Evolutionary conservation across 2,113 vertebrate genomes (phyloP), one percentile per base, ranked within the genome.

Genomic region (Pteronura brasiliensis): DNA sequence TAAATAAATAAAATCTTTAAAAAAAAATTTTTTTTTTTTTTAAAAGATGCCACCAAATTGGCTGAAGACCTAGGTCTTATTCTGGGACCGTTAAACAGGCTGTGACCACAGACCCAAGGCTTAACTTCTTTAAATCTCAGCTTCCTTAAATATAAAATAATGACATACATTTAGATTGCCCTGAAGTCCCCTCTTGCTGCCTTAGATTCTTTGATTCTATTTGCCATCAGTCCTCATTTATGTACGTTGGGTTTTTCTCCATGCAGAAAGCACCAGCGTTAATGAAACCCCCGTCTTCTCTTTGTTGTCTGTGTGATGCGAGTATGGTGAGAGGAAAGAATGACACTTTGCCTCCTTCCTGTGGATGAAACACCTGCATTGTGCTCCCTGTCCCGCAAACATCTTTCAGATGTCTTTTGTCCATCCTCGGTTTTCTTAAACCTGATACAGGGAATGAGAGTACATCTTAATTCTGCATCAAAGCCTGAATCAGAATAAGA

Each of bases 121-220:
- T 87, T 77, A 4, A 42, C 6, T 14, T 77, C 31, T 74, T 36
- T 74, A 42, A 47, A 8, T 57, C 67, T 94, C 67, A 77, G 36
- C 80, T 94, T 63, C 29, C 47, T 88, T 39, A 31, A 49, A 23
- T 71, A 2, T 47, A 72, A 95, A 83, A 97, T 21, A 55, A 49
- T 29, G 49, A 15, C n/a, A 21, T n/a, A 55, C n/a, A 55, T 4
- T 61, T 25, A 81, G 55, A 39, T 34, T n/a, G n/a, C 36, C 92
- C 14, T 57, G 3, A 93, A 67, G 34, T 87, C 18, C 29, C 17
- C 65, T 92, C 79, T 90, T 81, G 17, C 42, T 76, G 5, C 25
- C 55, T 89, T 67, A 39, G 3, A 47, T 44, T 67, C 52, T 93
- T 67, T 61, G 39, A 47, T 57, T 87, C 52, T 86, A 0, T 63